Percentiles rank a stretch among this genome's conserved stretches.
Evolutionary conservation across 2,888 invertebrate genomes (phyloP).

Genomic region (Nasonovia ribisnigri): DNA sequence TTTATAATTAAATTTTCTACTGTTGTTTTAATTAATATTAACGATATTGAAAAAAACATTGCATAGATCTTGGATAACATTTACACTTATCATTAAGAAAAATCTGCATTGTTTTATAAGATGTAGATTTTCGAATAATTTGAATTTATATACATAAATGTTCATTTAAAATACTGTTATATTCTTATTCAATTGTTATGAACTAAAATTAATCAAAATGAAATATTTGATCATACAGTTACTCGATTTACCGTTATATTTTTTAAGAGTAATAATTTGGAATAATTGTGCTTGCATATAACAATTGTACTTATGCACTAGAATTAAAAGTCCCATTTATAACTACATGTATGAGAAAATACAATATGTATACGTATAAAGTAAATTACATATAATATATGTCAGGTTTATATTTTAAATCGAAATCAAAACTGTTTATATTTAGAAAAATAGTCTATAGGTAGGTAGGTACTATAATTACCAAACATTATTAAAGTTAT

Average conservation of each 20-base stretch:
- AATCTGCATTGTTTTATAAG: slow-evolving; percentile 1
- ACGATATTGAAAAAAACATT: slow-evolving; percentile 1
- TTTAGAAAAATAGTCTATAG: not conserved
- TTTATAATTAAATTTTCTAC: not conserved
- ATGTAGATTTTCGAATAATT: slow-evolving; percentile 8
- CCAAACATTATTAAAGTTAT: not conserved
- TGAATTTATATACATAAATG: not conserved
- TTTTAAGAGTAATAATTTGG: not conserved
- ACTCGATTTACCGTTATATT: slow-evolving; percentile 21
- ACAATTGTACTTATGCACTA: not conserved
- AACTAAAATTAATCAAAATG: slow-evolving; percentile 9
- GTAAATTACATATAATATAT: not conserved
- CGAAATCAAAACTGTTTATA: not conserved
- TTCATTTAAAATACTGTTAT: slow-evolving; percentile 26
- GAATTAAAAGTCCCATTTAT: not conserved
- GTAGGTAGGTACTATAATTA: not conserved
- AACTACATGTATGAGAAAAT: not conserved
- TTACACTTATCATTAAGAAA: slow-evolving; percentile 4
- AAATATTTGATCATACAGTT: slow-evolving; percentile 38
- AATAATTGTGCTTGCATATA: not conserved
- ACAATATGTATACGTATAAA: not conserved
- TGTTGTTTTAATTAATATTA: not conserved
- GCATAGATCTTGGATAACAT: not conserved
- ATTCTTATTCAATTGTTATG: slow-evolving; percentile 2
- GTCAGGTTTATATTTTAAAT: not conserved